phyloP scores from a whole-genome alignment of 2,888 invertebrate genomes.

The Agonopterix heracliana region DNA sequence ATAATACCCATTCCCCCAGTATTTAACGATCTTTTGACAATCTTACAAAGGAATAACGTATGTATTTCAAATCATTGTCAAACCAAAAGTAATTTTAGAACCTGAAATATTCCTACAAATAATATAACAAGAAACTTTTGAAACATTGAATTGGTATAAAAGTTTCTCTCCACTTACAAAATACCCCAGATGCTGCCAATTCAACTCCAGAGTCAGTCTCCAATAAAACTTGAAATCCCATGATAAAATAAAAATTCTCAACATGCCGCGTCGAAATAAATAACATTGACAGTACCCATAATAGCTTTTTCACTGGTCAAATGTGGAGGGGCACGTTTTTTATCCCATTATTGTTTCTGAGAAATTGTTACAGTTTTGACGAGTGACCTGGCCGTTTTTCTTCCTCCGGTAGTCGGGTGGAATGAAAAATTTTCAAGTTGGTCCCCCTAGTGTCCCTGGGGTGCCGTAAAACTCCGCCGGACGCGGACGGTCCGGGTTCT shows the following conservation, averaged over 20 bases:
- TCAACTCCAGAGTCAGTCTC: conserved; percentile 34
- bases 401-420: conserved; percentile 55
- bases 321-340: conserved; percentile 44
- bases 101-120: too few relatives aligned
- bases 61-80: too few relatives aligned
- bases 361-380: conserved; percentile 76
- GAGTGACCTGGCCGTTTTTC: conserved; percentile 73
- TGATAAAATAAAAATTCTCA: conserved; percentile 69
- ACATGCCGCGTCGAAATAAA: conserved; percentile 67
- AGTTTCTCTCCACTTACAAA: neutral
- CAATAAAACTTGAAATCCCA: conserved; percentile 69
- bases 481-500: conserved; percentile 51
- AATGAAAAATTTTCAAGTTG: conserved; percentile 76
- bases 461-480: conserved; percentile 71
- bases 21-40: too few relatives aligned
- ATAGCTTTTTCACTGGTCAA: conserved; percentile 53
- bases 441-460: conserved; percentile 62
- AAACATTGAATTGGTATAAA: too few relatives aligned
- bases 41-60: too few relatives aligned
- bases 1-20: too few relatives aligned
- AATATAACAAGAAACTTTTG: too few relatives aligned
- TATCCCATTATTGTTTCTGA: conserved; percentile 74
- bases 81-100: too few relatives aligned
- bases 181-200: conserved; percentile 25
- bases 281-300: conserved; percentile 71